phyloP scores from a whole-genome alignment of 2,888 invertebrate species.

The Ophion ventricosus region DNA sequence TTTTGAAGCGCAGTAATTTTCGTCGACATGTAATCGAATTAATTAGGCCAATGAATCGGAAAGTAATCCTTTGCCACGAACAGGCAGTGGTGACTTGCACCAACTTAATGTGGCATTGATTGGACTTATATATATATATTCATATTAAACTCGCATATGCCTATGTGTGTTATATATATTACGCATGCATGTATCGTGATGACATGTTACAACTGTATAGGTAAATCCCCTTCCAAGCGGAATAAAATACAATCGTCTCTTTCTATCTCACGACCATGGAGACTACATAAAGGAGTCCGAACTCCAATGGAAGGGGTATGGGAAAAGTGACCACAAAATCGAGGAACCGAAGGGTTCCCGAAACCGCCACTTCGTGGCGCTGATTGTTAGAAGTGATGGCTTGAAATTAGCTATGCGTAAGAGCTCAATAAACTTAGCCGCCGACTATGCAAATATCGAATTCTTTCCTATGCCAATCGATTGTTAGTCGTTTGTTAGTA shows the following conservation, averaged over 20 bases:
- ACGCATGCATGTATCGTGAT: not conserved
- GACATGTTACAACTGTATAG: not conserved
- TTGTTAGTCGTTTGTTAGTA: no score
- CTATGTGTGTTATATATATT: not conserved
- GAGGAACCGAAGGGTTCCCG: no score
- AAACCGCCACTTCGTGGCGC: no score
- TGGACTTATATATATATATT: not conserved
- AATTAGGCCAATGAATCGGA: constrained; percentile 57
- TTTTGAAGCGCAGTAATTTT: constrained; percentile 29
- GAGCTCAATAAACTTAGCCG: no score
- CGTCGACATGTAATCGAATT: constrained; percentile 54
- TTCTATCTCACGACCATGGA: not conserved
- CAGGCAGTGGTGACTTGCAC: constrained; percentile 64
- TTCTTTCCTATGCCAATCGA: no score
- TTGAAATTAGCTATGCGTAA: no score
- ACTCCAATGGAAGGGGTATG: no score
- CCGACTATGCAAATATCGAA: no score
- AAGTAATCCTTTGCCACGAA: constrained; percentile 30
- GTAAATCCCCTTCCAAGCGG: not conserved
- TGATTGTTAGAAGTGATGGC: no score
- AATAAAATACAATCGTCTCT: not conserved
- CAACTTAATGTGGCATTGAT: constrained; percentile 43
- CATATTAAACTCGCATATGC: not conserved
- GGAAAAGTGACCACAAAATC: no score
- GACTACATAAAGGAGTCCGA: no score